phyloP scores from a whole-genome alignment of 1,140 invertebrate species.

The Berghia stephanieae region DNA sequence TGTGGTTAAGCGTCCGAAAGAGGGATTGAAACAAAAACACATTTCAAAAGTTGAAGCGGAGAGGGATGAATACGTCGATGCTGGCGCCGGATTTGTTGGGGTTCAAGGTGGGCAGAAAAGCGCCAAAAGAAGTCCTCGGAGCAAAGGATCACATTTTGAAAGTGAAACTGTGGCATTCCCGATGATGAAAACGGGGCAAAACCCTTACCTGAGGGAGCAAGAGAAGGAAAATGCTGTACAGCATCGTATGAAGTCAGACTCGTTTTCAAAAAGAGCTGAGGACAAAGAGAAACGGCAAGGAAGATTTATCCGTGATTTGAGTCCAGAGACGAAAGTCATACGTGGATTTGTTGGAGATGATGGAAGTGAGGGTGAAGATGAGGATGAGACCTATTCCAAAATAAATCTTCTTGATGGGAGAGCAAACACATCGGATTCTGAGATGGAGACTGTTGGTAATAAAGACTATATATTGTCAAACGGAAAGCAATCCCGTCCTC shows the following conservation, averaged over 20 bases:
- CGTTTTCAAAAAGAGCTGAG: neutral
- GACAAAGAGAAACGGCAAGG: neutral
- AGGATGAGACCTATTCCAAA: neutral
- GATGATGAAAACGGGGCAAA: constrained; percentile 25
- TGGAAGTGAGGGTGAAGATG: neutral
- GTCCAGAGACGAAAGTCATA: constrained; percentile 10
- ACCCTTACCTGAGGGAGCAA: constrained; percentile 16
- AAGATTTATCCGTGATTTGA: neutral
- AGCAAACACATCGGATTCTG: neutral
- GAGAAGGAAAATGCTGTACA: neutral
- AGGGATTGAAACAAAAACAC: neutral
- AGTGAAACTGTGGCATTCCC: neutral
- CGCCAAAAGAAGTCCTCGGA: neutral
- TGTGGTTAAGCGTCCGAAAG: neutral
- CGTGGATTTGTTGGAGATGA: constrained; percentile 20
- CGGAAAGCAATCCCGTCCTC: too few species aligned
- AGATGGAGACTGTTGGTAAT: neutral
- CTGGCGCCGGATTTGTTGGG: neutral
- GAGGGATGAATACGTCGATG: neutral
- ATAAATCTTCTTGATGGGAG: neutral
- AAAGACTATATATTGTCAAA: neutral
- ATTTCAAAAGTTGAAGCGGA: neutral
- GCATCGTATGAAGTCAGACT: neutral
- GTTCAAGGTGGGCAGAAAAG: neutral
- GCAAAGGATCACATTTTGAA: too few species aligned